Evolutionary conservation across 2,888 invertebrate genomes (phyloP).

Genomic region (Lithophane leautieri): DNA sequence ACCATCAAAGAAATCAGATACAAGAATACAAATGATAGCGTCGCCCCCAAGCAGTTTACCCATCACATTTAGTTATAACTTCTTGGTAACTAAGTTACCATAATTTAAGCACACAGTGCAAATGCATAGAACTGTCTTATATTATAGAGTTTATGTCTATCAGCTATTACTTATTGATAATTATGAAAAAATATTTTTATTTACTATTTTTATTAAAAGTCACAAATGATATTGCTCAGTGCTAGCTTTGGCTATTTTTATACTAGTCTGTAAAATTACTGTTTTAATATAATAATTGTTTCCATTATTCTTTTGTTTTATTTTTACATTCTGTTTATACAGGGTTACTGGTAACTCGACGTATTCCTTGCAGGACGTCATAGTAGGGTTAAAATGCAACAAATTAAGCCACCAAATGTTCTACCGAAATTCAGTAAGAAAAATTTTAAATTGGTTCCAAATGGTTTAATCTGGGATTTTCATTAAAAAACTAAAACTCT

Average conservation of each 20-base stretch:
- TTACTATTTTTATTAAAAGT: constrained; percentile 75
- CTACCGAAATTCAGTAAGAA: too few relatives aligned
- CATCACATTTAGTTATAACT: constrained; percentile 81
- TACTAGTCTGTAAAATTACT: constrained; percentile 87
- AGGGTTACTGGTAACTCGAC: too few relatives aligned
- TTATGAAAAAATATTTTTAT: constrained; percentile 63
- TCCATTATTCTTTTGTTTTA: constrained; percentile 73
- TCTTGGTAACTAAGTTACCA: constrained; percentile 70
- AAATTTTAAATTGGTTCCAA: too few relatives aligned
- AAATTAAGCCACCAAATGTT: too few relatives aligned
- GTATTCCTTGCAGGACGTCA: too few relatives aligned
- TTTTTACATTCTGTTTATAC: constrained; percentile 31
- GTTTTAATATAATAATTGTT: constrained; percentile 85
- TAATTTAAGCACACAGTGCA: constrained; percentile 75
- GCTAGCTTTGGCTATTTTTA: constrained; percentile 89
- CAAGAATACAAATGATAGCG: constrained; percentile 83
- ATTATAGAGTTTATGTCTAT: constrained; percentile 55
- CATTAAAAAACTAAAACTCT: too few relatives aligned
- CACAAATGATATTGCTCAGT: constrained; percentile 87
- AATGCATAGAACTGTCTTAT: constrained; percentile 67
- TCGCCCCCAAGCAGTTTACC: constrained; percentile 84
- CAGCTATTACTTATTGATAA: constrained; percentile 56
- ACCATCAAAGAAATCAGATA: constrained; percentile 89
- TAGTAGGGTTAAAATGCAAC: too few relatives aligned
- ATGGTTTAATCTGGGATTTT: too few relatives aligned